Percentiles rank a stretch among this genome's conserved stretches.
Conservation (phyloP, 2,888 invertebrate species). For the Anticlea derivata region DNA sequence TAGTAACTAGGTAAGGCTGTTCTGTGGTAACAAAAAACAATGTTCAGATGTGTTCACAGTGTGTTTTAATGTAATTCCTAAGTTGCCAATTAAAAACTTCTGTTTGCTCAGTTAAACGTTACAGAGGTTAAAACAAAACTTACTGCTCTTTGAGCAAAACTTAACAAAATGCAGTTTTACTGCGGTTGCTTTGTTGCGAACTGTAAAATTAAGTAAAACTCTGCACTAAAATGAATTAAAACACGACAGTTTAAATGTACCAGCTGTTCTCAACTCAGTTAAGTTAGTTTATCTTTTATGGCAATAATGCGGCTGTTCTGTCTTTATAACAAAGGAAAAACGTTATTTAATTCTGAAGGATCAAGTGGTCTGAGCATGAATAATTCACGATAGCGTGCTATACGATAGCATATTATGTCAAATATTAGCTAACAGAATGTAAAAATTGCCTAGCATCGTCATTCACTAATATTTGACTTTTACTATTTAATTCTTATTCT, state of each 20-base stretch:
- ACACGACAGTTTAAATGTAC: conserved; percentile 15
- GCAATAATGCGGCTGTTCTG: conserved; percentile 2
- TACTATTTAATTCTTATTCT: too few species aligned
- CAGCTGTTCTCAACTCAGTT: conserved; percentile 10
- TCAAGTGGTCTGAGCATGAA: too few species aligned
- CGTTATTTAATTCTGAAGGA: background rate
- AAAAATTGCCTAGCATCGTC: too few species aligned
- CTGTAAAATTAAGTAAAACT: conserved; percentile 17
- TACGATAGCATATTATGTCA: too few species aligned
- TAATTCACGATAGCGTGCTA: too few species aligned
- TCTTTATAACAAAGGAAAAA: background rate
- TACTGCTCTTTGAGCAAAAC: conserved; percentile 13
- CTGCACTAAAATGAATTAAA: conserved; percentile 20
- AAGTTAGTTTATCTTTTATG: background rate
- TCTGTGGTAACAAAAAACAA: too few species aligned
- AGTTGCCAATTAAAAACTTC: conserved; percentile 15
- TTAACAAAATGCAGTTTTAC: conserved; percentile 20
- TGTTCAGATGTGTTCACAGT: too few species aligned
- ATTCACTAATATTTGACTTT: too few species aligned
- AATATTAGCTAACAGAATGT: too few species aligned
- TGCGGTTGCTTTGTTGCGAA: conserved; percentile 22
- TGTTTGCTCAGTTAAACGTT: conserved; percentile 10
- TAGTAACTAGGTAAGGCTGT: too few species aligned
- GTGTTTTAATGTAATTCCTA: background rate
- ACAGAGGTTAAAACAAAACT: conserved; percentile 14